phyloP scores from a whole-genome alignment of 53 echinoderm and acorn worm species.

The Apostichopus leukothele region DNA sequence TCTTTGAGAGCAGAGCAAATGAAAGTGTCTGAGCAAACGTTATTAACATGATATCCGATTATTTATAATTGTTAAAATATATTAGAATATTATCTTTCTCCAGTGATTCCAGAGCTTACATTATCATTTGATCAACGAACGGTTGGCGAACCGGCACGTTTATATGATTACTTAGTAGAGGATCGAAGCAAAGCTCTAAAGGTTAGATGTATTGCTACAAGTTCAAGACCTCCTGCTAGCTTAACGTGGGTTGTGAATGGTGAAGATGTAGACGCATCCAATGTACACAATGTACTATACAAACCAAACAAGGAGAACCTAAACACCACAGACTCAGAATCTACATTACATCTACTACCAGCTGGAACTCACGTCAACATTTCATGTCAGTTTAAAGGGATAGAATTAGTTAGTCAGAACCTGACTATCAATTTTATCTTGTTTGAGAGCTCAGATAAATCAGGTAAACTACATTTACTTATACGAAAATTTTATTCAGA shows the following conservation, averaged over 20 bases:
- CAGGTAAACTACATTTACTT: not conserved
- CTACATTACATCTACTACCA: not conserved
- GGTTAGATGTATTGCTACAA: too few relatives aligned
- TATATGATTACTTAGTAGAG: not conserved
- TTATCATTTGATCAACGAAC: not conserved
- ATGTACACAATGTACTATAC: not conserved
- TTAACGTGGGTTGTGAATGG: not conserved
- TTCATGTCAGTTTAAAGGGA: not conserved
- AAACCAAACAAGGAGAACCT: not conserved
- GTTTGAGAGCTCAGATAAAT: not conserved
- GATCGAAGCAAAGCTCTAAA: not conserved
- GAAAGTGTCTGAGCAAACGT: too few relatives aligned
- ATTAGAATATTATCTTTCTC: not conserved
- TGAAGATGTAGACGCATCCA: not conserved
- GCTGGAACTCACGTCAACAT: not conserved
- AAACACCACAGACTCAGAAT: not conserved
- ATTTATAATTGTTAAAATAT: not conserved
- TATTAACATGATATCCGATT: too few relatives aligned
- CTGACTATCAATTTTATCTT: not conserved
- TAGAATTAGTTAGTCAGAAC: conserved; percentile 7
- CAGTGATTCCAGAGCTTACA: not conserved
- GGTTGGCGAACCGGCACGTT: not conserved
- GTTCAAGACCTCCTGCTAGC: too few relatives aligned
- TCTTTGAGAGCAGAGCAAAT: too few relatives aligned
- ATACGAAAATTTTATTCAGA: too few relatives aligned